These are phyloP conservation scores for Mirza zaza DNA, from an alignment of 2,113 vertebrate species.

Conservation along the genomic window DNA sequence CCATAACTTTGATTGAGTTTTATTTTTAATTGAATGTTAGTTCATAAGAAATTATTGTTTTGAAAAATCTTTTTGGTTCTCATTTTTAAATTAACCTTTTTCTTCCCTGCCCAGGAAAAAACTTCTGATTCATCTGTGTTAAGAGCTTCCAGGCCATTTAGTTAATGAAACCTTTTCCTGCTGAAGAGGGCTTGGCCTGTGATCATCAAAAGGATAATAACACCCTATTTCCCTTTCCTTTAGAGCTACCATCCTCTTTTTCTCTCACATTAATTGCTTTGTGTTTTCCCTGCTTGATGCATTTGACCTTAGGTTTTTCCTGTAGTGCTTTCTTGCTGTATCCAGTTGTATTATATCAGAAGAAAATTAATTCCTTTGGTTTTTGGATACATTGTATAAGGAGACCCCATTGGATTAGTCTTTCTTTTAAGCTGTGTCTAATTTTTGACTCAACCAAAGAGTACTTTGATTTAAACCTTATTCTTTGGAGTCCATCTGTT, in stretches of 20 bases:
- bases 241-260: not conserved
- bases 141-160: slow-evolving; percentile 71
- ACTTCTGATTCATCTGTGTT: slow-evolving; percentile 42
- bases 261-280: slow-evolving; percentile 10
- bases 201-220: slow-evolving; percentile 43
- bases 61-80: slow-evolving; percentile 45
- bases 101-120: slow-evolving; percentile 43
- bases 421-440: slow-evolving; percentile 22
- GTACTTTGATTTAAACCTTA: not conserved
- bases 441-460: slow-evolving; percentile 18
- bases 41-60: slow-evolving; percentile 51
- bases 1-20: not conserved
- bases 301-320: slow-evolving; percentile 59
- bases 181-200: slow-evolving; percentile 54
- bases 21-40: slow-evolving; percentile 42
- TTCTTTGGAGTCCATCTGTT: not conserved
- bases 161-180: slow-evolving; percentile 68
- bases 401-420: not conserved
- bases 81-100: slow-evolving; percentile 52
- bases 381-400: not conserved
- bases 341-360: slow-evolving; percentile 19
- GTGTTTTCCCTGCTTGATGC: slow-evolving; percentile 33
- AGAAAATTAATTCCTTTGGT: slow-evolving; percentile 60
- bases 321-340: slow-evolving; percentile 45
- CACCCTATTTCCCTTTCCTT: slow-evolving; percentile 50